Evolutionary conservation across 2,113 vertebrate genomes (phyloP).

Genomic region (Cololabis saira): DNA sequence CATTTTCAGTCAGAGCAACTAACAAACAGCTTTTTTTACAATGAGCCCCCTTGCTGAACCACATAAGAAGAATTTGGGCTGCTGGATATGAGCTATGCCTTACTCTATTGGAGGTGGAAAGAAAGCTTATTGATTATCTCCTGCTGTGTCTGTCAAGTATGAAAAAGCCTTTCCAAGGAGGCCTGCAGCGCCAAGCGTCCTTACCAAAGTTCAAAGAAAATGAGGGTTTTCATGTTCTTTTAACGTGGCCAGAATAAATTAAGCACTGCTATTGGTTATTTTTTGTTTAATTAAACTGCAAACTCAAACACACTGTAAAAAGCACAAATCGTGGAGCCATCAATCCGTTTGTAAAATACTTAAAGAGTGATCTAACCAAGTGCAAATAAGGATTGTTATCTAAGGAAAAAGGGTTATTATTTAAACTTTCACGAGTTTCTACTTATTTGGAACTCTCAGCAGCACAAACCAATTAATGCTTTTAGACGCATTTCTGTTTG

Average conservation of each 20-base stretch:
- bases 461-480: too few relatives aligned
- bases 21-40: conserved; percentile 48
- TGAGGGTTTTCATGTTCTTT: conserved; percentile 25
- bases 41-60: conserved; percentile 52
- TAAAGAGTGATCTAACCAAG: too few relatives aligned
- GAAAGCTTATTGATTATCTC: conserved; percentile 74
- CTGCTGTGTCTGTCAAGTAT: conserved; percentile 67
- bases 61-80: conserved; percentile 58
- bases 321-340: too few relatives aligned
- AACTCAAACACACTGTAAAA: background rate
- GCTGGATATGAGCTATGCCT: conserved; percentile 40
- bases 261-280: conserved; percentile 11
- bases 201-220: conserved; percentile 56
- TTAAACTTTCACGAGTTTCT: too few relatives aligned
- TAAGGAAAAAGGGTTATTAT: too few relatives aligned
- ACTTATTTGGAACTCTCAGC: too few relatives aligned
- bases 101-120: conserved; percentile 48
- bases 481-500: too few relatives aligned
- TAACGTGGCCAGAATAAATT: conserved; percentile 38
- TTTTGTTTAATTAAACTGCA: conserved; percentile 16
- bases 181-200: conserved; percentile 27
- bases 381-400: too few relatives aligned
- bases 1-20: conserved; percentile 45
- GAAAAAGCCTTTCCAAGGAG: conserved; percentile 47
- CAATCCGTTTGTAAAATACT: too few relatives aligned